Conservation (phyloP, 2,888 invertebrate species). For the Lumbricus terrestris region DNA sequence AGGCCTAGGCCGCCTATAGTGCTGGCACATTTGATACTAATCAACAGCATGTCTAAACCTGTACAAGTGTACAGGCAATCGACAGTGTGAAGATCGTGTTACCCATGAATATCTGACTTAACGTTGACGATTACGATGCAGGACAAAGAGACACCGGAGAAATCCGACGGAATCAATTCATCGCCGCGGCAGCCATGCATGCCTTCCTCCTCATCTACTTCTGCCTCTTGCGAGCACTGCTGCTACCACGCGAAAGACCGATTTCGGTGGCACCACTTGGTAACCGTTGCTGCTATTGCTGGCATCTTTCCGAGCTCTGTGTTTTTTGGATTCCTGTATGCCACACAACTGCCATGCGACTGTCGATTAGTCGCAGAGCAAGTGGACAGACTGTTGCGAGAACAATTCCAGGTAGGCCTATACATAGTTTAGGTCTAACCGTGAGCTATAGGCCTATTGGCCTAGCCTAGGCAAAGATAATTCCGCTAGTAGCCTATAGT, state of each 20-base stretch:
- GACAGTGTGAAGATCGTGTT: not conserved
- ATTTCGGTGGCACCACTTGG: not conserved
- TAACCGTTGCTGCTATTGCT: not conserved
- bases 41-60: not conserved
- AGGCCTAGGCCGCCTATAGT: too few species aligned
- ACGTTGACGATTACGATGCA: not conserved
- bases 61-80: too few species aligned
- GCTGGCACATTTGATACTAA: too few species aligned
- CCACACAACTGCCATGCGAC: not conserved
- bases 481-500: too few species aligned
- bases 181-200: not conserved
- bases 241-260: not conserved
- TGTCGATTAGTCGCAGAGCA: not conserved
- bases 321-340: not conserved
- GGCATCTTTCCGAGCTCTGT: not conserved
- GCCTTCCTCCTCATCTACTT: not conserved
- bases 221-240: not conserved
- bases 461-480: too few species aligned
- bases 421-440: too few species aligned
- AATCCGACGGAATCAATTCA: not conserved
- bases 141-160: not conserved
- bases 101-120: not conserved
- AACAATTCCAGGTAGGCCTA: not conserved
- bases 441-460: too few species aligned
- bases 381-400: not conserved